Conservation (phyloP, 1,140 invertebrate genomes). For the Drosophila rufa region DNA sequence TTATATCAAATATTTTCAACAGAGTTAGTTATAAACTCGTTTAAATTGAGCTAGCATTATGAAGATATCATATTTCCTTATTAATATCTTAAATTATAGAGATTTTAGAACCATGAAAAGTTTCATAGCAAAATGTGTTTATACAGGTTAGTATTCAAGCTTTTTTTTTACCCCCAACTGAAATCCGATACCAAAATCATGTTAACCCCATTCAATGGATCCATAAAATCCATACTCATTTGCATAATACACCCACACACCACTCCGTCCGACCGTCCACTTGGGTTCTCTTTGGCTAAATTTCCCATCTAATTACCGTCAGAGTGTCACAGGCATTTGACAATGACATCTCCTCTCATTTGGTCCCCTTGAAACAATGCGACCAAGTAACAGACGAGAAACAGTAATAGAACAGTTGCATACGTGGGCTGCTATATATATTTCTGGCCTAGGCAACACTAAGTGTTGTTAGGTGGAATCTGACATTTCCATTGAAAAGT, state of each 20-base stretch:
- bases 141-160: too few relatives aligned
- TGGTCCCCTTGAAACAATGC: slow-evolving; percentile 16
- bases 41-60: not conserved
- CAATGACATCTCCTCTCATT: slow-evolving; percentile 47
- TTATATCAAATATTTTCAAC: not conserved
- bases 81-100: not conserved
- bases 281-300: slow-evolving; percentile 27
- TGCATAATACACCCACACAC: slow-evolving; percentile 36
- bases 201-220: not conserved
- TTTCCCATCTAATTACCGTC: slow-evolving; percentile 55
- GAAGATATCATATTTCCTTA: not conserved
- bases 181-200: not conserved
- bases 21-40: not conserved
- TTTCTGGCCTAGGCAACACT: too few relatives aligned
- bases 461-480: too few relatives aligned
- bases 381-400: slow-evolving; percentile 28
- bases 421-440: too few relatives aligned
- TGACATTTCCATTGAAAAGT: too few relatives aligned
- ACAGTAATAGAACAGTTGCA: slow-evolving; percentile 29
- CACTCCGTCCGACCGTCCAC: not conserved
- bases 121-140: too few relatives aligned
- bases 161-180: not conserved
- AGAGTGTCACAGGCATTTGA: slow-evolving; percentile 56
- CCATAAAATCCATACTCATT: slow-evolving; percentile 28
- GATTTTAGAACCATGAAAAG: not conserved